Evolutionary conservation across 2,888 invertebrate species (phyloP).

Genomic region (Graphium colonna): DNA sequence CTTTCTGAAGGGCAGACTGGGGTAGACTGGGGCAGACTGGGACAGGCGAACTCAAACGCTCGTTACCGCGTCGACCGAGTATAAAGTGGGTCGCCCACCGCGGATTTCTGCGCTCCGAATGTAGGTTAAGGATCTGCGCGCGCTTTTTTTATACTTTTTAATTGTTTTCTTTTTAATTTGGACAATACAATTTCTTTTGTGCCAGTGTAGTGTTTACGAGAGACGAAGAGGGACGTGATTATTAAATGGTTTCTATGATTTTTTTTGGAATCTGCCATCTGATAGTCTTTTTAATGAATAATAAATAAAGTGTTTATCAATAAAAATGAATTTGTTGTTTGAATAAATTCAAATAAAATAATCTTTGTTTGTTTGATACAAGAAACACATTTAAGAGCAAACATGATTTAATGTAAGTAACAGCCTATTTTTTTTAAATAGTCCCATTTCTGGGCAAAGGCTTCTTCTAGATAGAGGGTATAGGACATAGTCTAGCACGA

Average conservation of each 20-base stretch:
- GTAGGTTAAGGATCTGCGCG: constrained; percentile 27
- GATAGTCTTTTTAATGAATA: too few relatives aligned
- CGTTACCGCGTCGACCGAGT: constrained; percentile 31
- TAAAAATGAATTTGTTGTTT: too few relatives aligned
- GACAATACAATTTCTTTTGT: constrained; percentile 5
- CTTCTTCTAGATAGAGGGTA: too few relatives aligned
- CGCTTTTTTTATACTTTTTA: constrained; percentile 15
- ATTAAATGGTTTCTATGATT: too few relatives aligned
- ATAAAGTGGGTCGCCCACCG: constrained; percentile 37
- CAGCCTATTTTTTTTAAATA: too few relatives aligned
- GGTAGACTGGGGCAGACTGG: background rate
- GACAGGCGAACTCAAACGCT: constrained; percentile 15
- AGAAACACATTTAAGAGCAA: background rate
- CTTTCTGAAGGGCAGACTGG: background rate
- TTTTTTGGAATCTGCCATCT: background rate
- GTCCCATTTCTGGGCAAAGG: too few relatives aligned
- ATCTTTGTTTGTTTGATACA: too few relatives aligned
- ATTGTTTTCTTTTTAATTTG: background rate
- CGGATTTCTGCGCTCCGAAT: constrained; percentile 27
- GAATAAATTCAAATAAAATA: too few relatives aligned
- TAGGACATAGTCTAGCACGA: too few relatives aligned
- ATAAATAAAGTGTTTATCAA: too few relatives aligned
- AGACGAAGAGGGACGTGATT: too few relatives aligned
- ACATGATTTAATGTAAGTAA: too few relatives aligned
- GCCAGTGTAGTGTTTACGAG: background rate